Evolutionary conservation across 2,888 invertebrate genomes (phyloP), one percentile per base, ranked within the genome.

Genomic region (Drosophila nr. medialis): DNA sequence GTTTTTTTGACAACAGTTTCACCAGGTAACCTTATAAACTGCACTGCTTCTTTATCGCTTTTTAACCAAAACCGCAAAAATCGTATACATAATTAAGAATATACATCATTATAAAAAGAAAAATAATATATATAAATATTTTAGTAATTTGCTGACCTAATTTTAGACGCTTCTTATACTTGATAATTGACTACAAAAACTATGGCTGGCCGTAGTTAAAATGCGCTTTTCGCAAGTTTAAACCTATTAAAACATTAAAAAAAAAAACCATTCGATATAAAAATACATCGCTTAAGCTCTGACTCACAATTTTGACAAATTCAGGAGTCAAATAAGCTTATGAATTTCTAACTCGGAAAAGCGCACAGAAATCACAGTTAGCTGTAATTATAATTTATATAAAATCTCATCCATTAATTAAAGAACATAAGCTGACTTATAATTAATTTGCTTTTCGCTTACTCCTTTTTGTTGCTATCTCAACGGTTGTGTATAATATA

Each of bases 1-100:
- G 94, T 94, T 95, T 94, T 85, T 95, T 94, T 88, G 89, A 95
- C 95, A 94, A 93, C 94, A 91, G 92, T 93, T 72, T 92, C 92
- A 93, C 91, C 93, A 93, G 93, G 93, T 93, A 93, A 95, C 94
- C 94, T 95, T 95, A 90, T 90, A 54, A 80, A 81, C 94, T 95
- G 95, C 95, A 95, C 95, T 94, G 94, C 94, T 92, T 92, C 69
- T 86, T 87, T 87, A 70, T 76, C 83, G 91, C 90, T 91, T 91
- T 77, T 86, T 91, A 84, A 70, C 29, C n/a, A 60, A 69, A 64
- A 72, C 49, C 78, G 76, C 64, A 61, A 69, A 72, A 78, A 71
- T 68, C 10, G 58, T 60, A 72, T 77, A 60, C 62, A 72, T 58
- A 72, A 60, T 32, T 72, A 72, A 62, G 54, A 76, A 77, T 50